Base-by-base conservation (phyloP, 2,797 vertebrate species). In the Leuciscus waleckii region DNA sequence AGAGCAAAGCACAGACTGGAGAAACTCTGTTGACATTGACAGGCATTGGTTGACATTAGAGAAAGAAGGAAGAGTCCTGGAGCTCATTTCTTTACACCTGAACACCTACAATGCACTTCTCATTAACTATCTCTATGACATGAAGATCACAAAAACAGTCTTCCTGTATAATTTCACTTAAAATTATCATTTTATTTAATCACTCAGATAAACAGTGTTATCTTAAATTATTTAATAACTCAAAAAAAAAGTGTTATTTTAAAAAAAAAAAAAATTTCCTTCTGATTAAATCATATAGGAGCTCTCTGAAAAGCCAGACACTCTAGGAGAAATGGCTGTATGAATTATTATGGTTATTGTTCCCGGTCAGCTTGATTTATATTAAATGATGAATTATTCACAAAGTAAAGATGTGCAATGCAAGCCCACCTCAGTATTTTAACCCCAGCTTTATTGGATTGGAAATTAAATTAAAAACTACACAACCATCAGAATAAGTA, bases 321-420 rank as follows among this genome's bases (percentile, higher is more conserved):
- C 89, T 91, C 88, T 71, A 87, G 78, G 84, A 39, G 81, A 84
- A 80, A 90, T 82, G 85, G 85, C 65, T 70, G 2, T 35, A 85
- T 96, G 89, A 95, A 95, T 96, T 93, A 95, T 95, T 95, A 96
- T 88, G 84, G 80, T 88, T 89, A 90, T 94, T 93, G 89, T 94
- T 93, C 88, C 90, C 88, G 76, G 90, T 91, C 89, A 86, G 90
- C 88, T 93, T 92, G 92, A 91, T 92, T 90, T 93, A 93, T 95
- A 96, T 95, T 95, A 94, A 92, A 93, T 90, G 91, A 78, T 95
- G 86, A 95, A 96, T 96, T 95, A 95, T 96, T 96, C 91, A 96
- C 61, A 75, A 54, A 87, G 70, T 87, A 71, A 90, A 89, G 90
- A 94, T 92, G 91, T 85, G 89, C 46, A 49, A 92, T 90, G 84